These are phyloP conservation scores for Bradypodion ventrale DNA, from an alignment of 2,797 vertebrate species.

Conservation along the genomic window DNA sequence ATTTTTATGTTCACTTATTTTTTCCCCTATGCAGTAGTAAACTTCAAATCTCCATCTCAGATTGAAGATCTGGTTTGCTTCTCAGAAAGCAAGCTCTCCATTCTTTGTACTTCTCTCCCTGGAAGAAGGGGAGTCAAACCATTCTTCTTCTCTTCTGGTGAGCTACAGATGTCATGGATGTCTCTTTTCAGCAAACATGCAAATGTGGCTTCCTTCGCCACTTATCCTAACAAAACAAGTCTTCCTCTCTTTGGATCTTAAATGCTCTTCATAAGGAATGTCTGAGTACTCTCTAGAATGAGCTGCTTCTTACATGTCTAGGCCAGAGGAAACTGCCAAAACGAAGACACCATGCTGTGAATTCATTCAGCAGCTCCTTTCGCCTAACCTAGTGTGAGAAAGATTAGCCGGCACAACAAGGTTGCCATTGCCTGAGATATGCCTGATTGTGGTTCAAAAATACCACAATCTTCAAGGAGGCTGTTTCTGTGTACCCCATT, in stretches of 20 bases:
- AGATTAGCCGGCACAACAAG: too few species aligned
- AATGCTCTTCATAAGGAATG: background rate
- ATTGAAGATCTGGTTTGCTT: background rate
- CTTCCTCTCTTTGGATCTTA: background rate
- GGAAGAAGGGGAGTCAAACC: background rate
- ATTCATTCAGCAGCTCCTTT: too few species aligned
- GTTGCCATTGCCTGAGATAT: too few species aligned
- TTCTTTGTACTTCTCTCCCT: background rate
- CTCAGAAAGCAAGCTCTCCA: background rate
- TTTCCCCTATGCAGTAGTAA: too few species aligned
- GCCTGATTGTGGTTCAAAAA: too few species aligned
- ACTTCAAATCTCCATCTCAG: background rate
- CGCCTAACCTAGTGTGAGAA: too few species aligned
- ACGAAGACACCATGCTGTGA: too few species aligned
- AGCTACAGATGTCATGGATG: background rate
- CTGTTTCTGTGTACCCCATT: too few species aligned
- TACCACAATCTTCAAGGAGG: too few species aligned
- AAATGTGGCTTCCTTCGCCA: background rate
- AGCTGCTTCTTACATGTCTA: too few species aligned
- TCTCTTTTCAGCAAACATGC: background rate
- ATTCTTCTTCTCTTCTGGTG: background rate
- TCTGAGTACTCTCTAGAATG: background rate
- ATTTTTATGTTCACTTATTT: too few species aligned
- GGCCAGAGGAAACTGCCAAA: too few species aligned
- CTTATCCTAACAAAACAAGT: background rate